Evolutionary conservation across 1,140 invertebrate species (phyloP), one percentile per base, ranked within the genome.

Genomic region (Drosophila arizonae): DNA sequence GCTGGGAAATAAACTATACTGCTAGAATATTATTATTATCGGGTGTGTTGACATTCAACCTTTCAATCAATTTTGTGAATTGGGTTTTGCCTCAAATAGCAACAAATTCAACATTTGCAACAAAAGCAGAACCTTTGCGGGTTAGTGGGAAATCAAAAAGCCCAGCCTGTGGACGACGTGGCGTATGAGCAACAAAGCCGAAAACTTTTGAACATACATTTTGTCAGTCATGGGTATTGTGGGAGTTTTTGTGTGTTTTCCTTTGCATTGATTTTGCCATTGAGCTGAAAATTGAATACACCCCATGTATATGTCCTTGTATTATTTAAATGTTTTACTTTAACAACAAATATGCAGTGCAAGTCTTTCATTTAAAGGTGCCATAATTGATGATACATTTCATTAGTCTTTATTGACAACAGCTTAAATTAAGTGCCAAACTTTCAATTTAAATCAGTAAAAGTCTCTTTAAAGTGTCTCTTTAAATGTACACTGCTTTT

Each of bases 341-440:
- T 33, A 5, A 6, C 8, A 6, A 6, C 6, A 6, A 33, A 6
- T 33, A 6, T 33, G 8, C 17, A 17, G 17, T 17, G 17, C 17
- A 5, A 8, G 5, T 6, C 30, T 33, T 8, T 33, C 6, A 33
- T 33, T 33, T 8, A 6, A 6, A 6, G 6, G 30, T 33, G 30
- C 8, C 6, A 8, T 1, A 1, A 33, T 33, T 33, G 30, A 6
- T 33, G 30, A 33, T 6, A 33, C 6, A 15, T 21, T 39, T 50
- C 15, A 1, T 10, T 43, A n/a, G 50, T 28, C 39, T 48, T 50
- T 10, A 64, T 43, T 39, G 17, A 72, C 33, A 66, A 66, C 69
- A 66, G 66, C 66, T 66, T 52, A 58, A 58, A 15, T 39, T 45
- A 72, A 58, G 58, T 72, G 54, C 54, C 26, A 8, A 28, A 51